Percentiles rank a stretch among this genome's conserved stretches.
Evolutionary conservation across 1,140 invertebrate genomes (phyloP).

Genomic region (Tyrophagus putrescentiae): DNA sequence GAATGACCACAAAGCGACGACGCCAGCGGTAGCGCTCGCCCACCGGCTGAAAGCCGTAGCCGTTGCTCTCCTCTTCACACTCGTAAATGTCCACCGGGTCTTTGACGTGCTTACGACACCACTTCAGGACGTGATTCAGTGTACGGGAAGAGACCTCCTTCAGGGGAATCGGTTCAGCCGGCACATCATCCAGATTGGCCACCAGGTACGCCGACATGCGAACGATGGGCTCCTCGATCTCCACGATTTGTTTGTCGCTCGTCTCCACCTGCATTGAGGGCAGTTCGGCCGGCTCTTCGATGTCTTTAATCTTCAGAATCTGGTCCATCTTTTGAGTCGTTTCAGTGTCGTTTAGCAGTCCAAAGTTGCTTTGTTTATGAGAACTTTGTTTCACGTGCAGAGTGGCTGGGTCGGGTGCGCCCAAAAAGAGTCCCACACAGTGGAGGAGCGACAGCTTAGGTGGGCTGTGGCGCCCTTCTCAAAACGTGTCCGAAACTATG

Average conservation of each 20-base stretch:
- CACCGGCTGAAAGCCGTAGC: not conserved
- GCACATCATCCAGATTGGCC: not conserved
- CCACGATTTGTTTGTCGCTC: not conserved
- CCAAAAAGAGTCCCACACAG: too few relatives aligned
- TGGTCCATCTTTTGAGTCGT: too few relatives aligned
- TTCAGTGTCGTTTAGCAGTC: too few relatives aligned
- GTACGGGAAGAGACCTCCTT: not conserved
- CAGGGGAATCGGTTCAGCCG: not conserved
- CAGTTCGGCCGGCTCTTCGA: too few relatives aligned
- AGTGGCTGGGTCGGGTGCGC: too few relatives aligned
- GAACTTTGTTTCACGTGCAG: too few relatives aligned
- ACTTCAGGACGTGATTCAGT: not conserved
- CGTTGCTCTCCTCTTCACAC: not conserved
- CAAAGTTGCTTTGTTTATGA: too few relatives aligned
- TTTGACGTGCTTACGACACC: not conserved
- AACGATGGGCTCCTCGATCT: not conserved
- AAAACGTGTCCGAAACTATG: too few relatives aligned
- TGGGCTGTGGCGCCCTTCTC: too few relatives aligned
- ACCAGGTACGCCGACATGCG: not conserved
- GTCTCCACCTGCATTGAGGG: too few relatives aligned
- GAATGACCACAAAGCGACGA: not conserved
- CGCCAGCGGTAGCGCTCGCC: not conserved
- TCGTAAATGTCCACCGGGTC: not conserved
- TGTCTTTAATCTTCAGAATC: too few relatives aligned
- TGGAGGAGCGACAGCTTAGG: too few relatives aligned